phyloP scores from a whole-genome alignment of 1,140 invertebrate genomes.

The Drosophila carrolli region DNA sequence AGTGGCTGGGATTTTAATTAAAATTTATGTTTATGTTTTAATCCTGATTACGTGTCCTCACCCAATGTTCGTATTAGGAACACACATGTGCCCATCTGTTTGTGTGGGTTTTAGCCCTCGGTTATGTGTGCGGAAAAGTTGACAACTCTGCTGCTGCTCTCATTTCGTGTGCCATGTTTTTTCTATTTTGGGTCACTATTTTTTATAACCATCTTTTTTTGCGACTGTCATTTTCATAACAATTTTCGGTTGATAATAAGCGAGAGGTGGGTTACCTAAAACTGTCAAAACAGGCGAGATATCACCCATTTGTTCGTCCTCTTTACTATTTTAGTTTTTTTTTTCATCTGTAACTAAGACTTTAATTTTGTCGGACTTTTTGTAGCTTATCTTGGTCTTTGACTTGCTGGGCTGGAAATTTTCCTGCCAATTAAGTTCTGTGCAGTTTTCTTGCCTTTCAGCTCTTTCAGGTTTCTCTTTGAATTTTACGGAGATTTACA shows the following conservation, averaged over 20 bases:
- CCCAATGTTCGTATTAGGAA: constrained; percentile 37
- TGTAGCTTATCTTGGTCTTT: constrained; percentile 15
- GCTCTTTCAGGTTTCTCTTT: neutral
- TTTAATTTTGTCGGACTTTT: constrained; percentile 1
- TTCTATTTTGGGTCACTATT: constrained; percentile 44
- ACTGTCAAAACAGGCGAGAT: constrained; percentile 1
- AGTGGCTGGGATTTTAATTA: constrained; percentile 44
- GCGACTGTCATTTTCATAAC: constrained; percentile 38
- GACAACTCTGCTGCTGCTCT: constrained; percentile 34
- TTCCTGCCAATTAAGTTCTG: constrained; percentile 25
- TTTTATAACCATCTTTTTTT: constrained; percentile 18
- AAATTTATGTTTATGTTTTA: constrained; percentile 52
- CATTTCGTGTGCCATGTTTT: constrained; percentile 38
- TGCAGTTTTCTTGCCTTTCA: neutral
- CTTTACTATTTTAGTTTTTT: neutral
- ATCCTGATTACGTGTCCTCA: constrained; percentile 47
- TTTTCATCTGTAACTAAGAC: neutral
- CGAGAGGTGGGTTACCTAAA: constrained; percentile 21
- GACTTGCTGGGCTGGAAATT: neutral
- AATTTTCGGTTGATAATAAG: constrained; percentile 35
- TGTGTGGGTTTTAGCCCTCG: constrained; percentile 14
- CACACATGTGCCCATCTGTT: constrained; percentile 23
- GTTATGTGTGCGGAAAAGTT: constrained; percentile 30
- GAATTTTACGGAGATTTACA: neutral
- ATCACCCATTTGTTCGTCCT: neutral